These are phyloP conservation scores for Oncorhynchus tshawytscha DNA, from an alignment of 2,113 vertebrate genomes.

Conservation along the genomic window DNA sequence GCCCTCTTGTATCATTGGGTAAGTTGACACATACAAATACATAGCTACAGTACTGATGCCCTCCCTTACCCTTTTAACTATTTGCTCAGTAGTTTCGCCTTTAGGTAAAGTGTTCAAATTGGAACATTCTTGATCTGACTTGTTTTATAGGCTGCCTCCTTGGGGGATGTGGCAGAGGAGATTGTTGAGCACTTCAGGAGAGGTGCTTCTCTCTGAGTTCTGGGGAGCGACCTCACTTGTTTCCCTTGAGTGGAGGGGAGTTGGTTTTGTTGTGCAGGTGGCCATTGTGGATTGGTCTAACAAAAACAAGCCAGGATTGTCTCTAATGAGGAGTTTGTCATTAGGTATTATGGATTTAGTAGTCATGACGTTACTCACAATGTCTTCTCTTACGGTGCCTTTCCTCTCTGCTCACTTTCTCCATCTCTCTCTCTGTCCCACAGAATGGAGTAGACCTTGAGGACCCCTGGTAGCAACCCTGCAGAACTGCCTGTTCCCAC, in stretches of 20 bases:
- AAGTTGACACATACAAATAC: too few relatives aligned
- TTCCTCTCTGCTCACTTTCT: neutral
- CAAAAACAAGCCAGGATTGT: neutral
- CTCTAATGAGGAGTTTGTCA: neutral
- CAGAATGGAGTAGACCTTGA: constrained; percentile 95
- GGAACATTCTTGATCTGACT: constrained; percentile 20
- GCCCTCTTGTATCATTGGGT: too few relatives aligned
- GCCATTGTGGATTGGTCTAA: neutral
- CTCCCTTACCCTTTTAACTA: neutral
- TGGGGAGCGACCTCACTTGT: neutral
- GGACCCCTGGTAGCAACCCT: constrained; percentile 92
- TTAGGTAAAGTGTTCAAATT: neutral
- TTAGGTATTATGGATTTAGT: too few relatives aligned
- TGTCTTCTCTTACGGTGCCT: neutral
- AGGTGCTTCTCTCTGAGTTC: too few relatives aligned
- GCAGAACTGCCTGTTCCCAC: constrained; percentile 68
- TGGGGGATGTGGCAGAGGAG: too few relatives aligned
- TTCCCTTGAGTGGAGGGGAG: neutral
- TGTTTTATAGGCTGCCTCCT: too few relatives aligned
- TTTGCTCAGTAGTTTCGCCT: neutral
- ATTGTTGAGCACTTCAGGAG: too few relatives aligned
- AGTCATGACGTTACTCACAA: neutral
- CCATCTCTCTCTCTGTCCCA: too few relatives aligned
- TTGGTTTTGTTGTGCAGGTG: neutral
- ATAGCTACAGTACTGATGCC: too few relatives aligned